A percentile compares a stretch with the other conserved stretches of the same genome.
These are phyloP conservation scores for Neuroterus valhalla DNA, from an alignment of 1,140 invertebrate species.

Conservation along the genomic window DNA sequence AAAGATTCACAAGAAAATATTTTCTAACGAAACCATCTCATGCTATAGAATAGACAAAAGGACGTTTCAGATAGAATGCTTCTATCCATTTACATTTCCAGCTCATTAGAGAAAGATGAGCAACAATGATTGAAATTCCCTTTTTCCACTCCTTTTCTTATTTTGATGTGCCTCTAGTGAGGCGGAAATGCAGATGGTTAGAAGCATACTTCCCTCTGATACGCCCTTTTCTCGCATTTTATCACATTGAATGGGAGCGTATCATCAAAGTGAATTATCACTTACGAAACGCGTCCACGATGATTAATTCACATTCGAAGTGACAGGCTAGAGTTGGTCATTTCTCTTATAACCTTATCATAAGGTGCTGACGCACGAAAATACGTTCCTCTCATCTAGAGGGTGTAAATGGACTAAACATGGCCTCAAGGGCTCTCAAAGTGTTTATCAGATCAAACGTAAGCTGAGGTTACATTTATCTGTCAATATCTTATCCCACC, in stretches of 20 bases:
- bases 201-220: too few relatives aligned
- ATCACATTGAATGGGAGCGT: not conserved
- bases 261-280: not conserved
- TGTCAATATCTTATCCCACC: not conserved
- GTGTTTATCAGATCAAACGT: not conserved
- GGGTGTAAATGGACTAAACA: slow-evolving; percentile 11
- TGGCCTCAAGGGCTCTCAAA: not conserved
- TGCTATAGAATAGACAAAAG: too few relatives aligned
- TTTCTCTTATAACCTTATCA: slow-evolving; percentile 2
- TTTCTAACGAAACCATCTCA: too few relatives aligned
- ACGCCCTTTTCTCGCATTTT: too few relatives aligned
- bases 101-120: too few relatives aligned
- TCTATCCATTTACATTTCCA: too few relatives aligned
- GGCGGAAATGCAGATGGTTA: too few relatives aligned
- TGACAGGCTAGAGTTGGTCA: not conserved
- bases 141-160: too few relatives aligned
- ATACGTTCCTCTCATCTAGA: not conserved
- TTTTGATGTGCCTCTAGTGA: too few relatives aligned
- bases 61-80: too few relatives aligned
- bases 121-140: too few relatives aligned
- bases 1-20: too few relatives aligned
- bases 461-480: not conserved
- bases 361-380: slow-evolving; percentile 13
- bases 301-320: slow-evolving; percentile 7
- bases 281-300: not conserved